Percentiles rank a stretch among this genome's conserved stretches.
These are phyloP conservation scores for Grammomys surdaster DNA, from an alignment of 2,113 vertebrate genomes.

Conservation along the genomic window DNA sequence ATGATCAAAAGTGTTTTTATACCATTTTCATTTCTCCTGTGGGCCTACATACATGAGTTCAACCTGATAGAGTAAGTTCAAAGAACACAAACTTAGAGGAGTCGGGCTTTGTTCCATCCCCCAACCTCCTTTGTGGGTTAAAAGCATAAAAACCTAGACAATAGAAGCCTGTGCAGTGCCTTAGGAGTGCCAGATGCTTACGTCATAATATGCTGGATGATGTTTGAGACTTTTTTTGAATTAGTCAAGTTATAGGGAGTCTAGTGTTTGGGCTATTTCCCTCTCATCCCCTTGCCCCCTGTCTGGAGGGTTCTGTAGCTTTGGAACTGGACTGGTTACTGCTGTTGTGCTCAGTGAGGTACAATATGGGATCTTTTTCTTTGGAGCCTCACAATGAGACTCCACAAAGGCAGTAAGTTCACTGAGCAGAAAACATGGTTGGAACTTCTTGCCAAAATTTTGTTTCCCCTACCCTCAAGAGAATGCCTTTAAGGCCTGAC, in stretches of 20 bases:
- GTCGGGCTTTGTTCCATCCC: neutral
- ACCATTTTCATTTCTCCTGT: neutral
- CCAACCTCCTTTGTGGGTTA: neutral
- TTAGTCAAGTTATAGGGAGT: neutral
- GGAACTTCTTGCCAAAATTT: constrained; percentile 15
- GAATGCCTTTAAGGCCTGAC: constrained; percentile 9
- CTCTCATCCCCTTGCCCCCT: neutral
- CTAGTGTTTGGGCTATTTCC: constrained; percentile 9
- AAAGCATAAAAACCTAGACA: constrained; percentile 40
- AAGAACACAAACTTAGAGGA: constrained; percentile 28
- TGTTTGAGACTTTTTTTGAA: constrained; percentile 21
- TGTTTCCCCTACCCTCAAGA: neutral
- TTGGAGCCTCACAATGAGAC: neutral
- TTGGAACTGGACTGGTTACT: neutral
- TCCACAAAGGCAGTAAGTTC: neutral
- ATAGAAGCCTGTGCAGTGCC: constrained; percentile 16
- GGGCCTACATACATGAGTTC: neutral
- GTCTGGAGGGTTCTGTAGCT: constrained; percentile 15
- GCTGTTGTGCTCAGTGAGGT: neutral
- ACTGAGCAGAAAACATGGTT: constrained; percentile 23
- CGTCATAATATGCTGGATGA: constrained; percentile 10
- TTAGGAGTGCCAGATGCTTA: neutral
- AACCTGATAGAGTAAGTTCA: constrained; percentile 22
- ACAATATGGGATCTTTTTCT: neutral
- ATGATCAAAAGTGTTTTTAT: constrained; percentile 23